phyloP scores from a whole-genome alignment of 2,797 vertebrate species.

The Peromyscus nudipes region DNA sequence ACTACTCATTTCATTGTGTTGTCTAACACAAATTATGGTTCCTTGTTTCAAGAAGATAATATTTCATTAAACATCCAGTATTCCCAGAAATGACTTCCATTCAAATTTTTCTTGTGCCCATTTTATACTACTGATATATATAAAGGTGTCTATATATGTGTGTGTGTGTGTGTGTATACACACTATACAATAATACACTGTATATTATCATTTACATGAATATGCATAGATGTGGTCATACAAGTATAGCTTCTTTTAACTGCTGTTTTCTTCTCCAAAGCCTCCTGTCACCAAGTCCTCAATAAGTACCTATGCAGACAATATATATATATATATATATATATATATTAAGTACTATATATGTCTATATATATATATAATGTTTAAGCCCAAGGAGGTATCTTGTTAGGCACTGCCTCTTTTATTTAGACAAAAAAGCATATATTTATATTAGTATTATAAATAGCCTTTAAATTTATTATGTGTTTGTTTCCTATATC shows the following conservation, averaged over 20 bases:
- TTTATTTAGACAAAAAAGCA: slow-evolving; percentile 6
- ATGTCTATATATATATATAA: too few relatives aligned
- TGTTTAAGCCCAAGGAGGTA: neutral
- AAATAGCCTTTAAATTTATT: neutral
- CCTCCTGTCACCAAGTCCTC: neutral
- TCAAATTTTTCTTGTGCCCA: neutral
- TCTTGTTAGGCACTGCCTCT: neutral
- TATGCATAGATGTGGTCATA: neutral
- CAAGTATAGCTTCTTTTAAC: neutral
- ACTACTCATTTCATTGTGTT: neutral
- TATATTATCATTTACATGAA: neutral
- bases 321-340: neutral
- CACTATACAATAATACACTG: neutral
- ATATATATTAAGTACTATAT: too few relatives aligned
- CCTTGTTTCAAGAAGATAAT: slow-evolving; percentile 39
- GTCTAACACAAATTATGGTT: neutral
- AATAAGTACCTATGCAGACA: neutral
- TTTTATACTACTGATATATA: slow-evolving; percentile 11
- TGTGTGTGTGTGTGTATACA: slow-evolving; percentile 19
- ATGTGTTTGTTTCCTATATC: neutral
- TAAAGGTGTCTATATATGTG: neutral
- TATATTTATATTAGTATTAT: neutral
- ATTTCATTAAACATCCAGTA: neutral
- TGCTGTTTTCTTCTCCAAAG: neutral
- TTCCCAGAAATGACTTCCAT: slow-evolving; percentile 2